A percentile compares a stretch with the other conserved stretches of the same genome.
These are phyloP conservation scores for Serranus cabrilla DNA, from an alignment of 2,797 vertebrate genomes.

Conservation along the genomic window DNA sequence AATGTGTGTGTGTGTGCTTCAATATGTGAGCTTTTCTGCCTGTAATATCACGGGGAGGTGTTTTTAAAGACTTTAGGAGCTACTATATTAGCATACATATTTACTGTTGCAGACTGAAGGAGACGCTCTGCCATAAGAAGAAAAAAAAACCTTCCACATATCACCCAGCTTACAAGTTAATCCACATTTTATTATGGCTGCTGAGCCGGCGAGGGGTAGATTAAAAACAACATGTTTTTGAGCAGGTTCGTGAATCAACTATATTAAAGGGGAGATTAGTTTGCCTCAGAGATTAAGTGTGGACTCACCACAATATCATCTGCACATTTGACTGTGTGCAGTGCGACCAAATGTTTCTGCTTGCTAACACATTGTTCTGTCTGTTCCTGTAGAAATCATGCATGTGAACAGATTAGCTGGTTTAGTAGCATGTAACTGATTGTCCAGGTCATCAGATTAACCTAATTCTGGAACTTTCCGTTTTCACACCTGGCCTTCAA, in stretches of 20 bases:
- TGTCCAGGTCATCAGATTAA: slow-evolving; percentile 7
- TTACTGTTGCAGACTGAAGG: slow-evolving; percentile 78
- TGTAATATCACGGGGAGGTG: slow-evolving; percentile 67
- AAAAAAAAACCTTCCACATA: slow-evolving; percentile 68
- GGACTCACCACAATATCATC: slow-evolving; percentile 71
- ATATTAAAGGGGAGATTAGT: slow-evolving; percentile 88
- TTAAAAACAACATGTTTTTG: slow-evolving; percentile 87
- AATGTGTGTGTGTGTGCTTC: slow-evolving; percentile 28
- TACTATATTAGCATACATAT: slow-evolving; percentile 84
- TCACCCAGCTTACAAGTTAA: slow-evolving; percentile 85
- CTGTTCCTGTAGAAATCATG: slow-evolving; percentile 16
- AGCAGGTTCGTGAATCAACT: slow-evolving; percentile 85
- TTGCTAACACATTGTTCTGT: slow-evolving; percentile 17
- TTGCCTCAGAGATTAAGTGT: slow-evolving; percentile 80
- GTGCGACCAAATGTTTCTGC: slow-evolving; percentile 28
- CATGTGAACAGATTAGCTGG: slow-evolving; percentile 20
- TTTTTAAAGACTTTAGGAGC: slow-evolving; percentile 81
- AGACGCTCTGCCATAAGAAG: slow-evolving; percentile 69
- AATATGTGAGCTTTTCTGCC: slow-evolving; percentile 52
- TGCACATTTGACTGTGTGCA: slow-evolving; percentile 66
- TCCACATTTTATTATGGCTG: slow-evolving; percentile 87
- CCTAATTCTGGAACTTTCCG: slow-evolving; percentile 2
- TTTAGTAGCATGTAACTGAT: slow-evolving; percentile 25
- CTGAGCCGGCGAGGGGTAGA: slow-evolving; percentile 83
- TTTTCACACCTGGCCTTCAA: slow-evolving; percentile 10